phyloP scores from a whole-genome alignment of 2,113 vertebrate genomes.

The Eolophus roseicapilla region DNA sequence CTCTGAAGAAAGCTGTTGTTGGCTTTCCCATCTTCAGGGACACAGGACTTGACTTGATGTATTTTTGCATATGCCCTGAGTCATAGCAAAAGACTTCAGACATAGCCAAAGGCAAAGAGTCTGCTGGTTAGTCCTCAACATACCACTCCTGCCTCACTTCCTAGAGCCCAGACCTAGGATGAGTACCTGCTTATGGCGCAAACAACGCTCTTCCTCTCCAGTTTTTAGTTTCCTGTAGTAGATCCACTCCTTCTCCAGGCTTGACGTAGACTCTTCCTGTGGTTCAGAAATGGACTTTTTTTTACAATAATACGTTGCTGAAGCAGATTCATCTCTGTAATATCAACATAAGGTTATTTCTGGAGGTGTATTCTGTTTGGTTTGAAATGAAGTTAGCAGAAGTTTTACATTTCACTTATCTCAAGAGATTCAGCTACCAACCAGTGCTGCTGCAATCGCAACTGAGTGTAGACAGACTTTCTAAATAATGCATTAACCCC shows the following conservation, averaged over 20 bases:
- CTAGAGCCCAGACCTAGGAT: background rate
- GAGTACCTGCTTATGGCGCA: conserved; percentile 86
- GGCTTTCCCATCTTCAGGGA: background rate
- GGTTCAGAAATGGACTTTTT: conserved; percentile 62
- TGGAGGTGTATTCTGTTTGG: background rate
- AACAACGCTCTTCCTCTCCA: conserved; percentile 75
- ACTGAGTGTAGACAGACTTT: background rate
- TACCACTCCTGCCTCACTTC: background rate
- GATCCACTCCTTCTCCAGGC: conserved; percentile 82
- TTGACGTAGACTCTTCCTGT: conserved; percentile 22
- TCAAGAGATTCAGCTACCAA: background rate
- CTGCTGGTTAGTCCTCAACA: background rate
- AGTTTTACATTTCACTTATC: background rate
- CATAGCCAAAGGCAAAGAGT: background rate
- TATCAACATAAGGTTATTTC: background rate
- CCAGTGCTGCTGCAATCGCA: background rate
- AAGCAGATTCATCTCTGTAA: conserved; percentile 87
- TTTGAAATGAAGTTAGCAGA: background rate
- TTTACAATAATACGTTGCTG: conserved; percentile 85
- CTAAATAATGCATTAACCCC: background rate
- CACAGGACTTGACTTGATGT: background rate
- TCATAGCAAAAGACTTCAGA: background rate
- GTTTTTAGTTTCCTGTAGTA: conserved; percentile 78
- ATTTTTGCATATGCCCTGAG: background rate
- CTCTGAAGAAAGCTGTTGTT: background rate